Evolutionary conservation across 53 echinoderm and acorn worm genomes (phyloP), one percentile per base, ranked within the genome.

Genomic region (Echinarachnius parma): DNA sequence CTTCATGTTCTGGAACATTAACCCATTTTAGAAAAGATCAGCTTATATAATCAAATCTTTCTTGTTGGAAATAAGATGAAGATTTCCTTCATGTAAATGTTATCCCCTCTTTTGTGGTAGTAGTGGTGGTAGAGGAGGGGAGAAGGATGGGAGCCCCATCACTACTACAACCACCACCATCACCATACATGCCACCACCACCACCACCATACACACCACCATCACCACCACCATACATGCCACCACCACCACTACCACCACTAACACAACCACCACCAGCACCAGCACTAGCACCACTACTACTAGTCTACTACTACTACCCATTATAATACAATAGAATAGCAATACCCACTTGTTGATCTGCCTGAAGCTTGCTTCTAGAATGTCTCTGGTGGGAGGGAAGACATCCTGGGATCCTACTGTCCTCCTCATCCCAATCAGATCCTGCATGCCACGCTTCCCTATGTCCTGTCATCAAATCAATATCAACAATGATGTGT

Each of bases 351-450:
- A 81, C 81, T 64, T 81, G n/a, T 64, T 81, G 16, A 9, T 61
- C 25, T 81, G 33, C 18, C 72, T 81, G 54, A 81, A 81, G 31
- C 72, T 72, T 20, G 34, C 45, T 29, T 68, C 36, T 21, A 81
- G 32, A 21, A 60, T 25, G 48, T 72, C 72, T 62, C 69, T 48
- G 19, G 81, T 52, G 1, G 75, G 74, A 15, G 81, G 81, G 34
- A 81, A 62, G 34, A 62, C 30, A 11, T 62, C 54, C 44, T 53
- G 9, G 21, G 72, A 53, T 36, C 81, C 81, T 0, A 56, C 81
- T 33, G 81, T 81, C 13, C 42, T 48, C 53, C 81, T 46, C 50
- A 81, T 39, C 48, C 81, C 72, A 2, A 81, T 39, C 31, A 81
- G 52, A 22, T 72, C 74, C 1, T 74, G 34, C 8, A 81, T 47